Evolutionary conservation across 2,888 invertebrate species (phyloP), one percentile per base, ranked within the genome.

Genomic region (Epinotia bilunana): DNA sequence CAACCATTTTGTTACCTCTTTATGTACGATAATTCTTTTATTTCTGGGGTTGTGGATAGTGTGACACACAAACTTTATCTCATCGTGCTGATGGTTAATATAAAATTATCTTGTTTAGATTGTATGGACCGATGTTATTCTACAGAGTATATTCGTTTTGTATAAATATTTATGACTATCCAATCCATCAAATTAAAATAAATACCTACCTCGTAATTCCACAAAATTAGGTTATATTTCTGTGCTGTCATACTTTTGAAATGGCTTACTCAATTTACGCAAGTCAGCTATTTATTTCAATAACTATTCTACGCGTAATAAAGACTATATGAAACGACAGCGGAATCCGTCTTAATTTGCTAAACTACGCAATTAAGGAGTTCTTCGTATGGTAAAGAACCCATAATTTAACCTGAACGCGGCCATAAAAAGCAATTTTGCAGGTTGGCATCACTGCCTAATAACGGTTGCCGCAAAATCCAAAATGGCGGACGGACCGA

Each of bases 401-500:
- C 89, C 80, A 85, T 89, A 91, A 92, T 92, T 91, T 91, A 89
- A 91, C 90, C 84, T 87, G 88, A 90, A 89, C 85, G 89, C 88
- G 87, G 86, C 90, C 85, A 85, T 87, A 92, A 88, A 89, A 88
- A 86, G 89, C 89, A 91, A 92, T 93, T 93, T 92, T 85, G 83
- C 84, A 92, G 88, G 91, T 91, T 92, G 91, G 91, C 91, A 91
- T 88, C 91, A 88, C 90, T 89, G 90, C 85, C 87, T 93, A 92
- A 92, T 92, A 92, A 93, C 92, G 90, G 91, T 87, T 82, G 80
- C 81, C 81, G 87, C 86, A 87, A 90, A 92, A 88, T 89, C 88
- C 88, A 92, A 92, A 88, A 92, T 92, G 92, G 91, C 90, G 81
- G 88, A 79, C 82, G 86, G 88, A 87, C 91, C 91, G 83, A 92